phyloP scores from a whole-genome alignment of 2,113 vertebrate genomes.

The Peromyscus maniculatus region DNA sequence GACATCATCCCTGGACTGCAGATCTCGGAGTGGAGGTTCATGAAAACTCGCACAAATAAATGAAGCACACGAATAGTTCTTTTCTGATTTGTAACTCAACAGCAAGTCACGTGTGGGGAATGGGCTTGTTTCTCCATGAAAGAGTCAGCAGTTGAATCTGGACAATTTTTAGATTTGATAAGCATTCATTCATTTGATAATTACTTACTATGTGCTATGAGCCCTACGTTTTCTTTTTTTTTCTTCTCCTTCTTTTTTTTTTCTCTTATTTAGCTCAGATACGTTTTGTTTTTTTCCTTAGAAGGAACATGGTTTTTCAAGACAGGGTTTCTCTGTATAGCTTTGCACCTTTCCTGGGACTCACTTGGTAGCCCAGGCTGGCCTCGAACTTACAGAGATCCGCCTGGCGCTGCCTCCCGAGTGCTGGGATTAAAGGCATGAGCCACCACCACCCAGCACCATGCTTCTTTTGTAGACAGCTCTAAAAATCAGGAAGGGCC shows the following conservation, averaged over 20 bases:
- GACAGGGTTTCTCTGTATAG: no score
- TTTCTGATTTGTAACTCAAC: constrained; percentile 3
- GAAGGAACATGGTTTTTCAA: not conserved
- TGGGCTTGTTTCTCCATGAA: constrained; percentile 7
- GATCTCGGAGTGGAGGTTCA: not conserved
- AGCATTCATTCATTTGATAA: constrained; percentile 13
- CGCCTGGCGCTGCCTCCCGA: no score
- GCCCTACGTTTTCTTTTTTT: not conserved
- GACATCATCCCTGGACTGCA: not conserved
- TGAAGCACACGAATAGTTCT: not conserved
- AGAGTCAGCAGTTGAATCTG: not conserved
- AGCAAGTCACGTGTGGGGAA: not conserved
- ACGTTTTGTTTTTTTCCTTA: not conserved
- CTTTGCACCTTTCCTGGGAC: no score
- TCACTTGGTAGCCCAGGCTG: no score
- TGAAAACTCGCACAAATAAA: not conserved
- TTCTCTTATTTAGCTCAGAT: constrained; percentile 6
- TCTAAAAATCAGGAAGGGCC: not conserved
- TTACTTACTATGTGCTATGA: not conserved
- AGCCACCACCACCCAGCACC: not conserved
- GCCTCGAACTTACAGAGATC: no score
- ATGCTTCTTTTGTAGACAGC: not conserved
- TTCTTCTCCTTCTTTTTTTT: not conserved
- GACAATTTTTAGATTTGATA: constrained; percentile 10
- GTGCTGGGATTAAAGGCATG: no score